Evolutionary conservation across 2,113 vertebrate species (phyloP), one percentile per base, ranked within the genome.

Genomic region (Gnathonemus echidnorhynchus): DNA sequence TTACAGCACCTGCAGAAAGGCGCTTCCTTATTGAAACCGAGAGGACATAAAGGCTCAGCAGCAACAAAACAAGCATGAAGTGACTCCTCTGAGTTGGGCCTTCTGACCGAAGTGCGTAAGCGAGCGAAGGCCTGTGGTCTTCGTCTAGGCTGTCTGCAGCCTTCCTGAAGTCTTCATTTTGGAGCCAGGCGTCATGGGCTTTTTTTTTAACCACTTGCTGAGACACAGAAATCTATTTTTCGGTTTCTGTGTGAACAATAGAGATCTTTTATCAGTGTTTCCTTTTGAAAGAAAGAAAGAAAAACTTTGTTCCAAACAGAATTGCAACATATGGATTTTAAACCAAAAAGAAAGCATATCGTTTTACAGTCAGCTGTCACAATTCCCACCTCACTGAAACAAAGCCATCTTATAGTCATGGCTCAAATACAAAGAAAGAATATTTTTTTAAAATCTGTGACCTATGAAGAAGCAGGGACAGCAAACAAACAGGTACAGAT

Each of bases 1-100:
- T 13, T 17, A 27, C 45, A 93, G 91, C 94, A 90, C 93, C 90
- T 91, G 91, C 91, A 94, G 93, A 94, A 94, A 93, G 92, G 8
- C 5, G 10, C 84, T 86, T 86, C 24, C 17, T 86, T 86, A 49
- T 31, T 49, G 84, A 86, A 48, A 86, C 46, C 0, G 45, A 50
- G 24, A 48, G 11, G 5, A 50, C 15, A 42, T 19, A 19, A 42
- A 42, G 15, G 13, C 74, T 42, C 5, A 70, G 3, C 24, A n/a
- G 58, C 58, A 66, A 27, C 58, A n/a, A 58, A 10, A 66, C n/a
- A 3, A 66, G 27, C n/a, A 4, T 42, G 6, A 42, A 42, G 35
- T 2, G 74, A 42, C 13, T 42, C 35, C 10, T 35, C 27, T 0
- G 3, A n/a, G 27, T 35, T 11, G 6, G 74, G 35, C 74, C 31